Percentiles rank a stretch among this genome's conserved stretches.
Conservation (phyloP, 2,797 vertebrate genomes). For the Enteromius viviparus region DNA sequence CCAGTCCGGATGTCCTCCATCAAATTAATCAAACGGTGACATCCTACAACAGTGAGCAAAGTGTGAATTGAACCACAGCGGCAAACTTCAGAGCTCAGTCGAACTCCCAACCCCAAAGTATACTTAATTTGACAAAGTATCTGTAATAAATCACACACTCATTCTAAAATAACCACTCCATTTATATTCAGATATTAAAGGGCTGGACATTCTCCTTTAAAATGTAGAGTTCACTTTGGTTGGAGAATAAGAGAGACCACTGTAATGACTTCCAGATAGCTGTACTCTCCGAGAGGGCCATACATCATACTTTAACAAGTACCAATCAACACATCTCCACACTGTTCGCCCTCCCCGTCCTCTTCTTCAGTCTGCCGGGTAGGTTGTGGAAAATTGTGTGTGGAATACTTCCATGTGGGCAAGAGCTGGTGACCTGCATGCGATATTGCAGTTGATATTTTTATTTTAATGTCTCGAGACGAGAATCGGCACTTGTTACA, state of each 20-base stretch:
- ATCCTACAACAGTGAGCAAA: constrained; percentile 57
- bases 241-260: constrained; percentile 54
- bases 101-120: constrained; percentile 61
- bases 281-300: constrained; percentile 57
- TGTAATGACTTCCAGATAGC: constrained; percentile 66
- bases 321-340: constrained; percentile 62
- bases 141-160: constrained; percentile 65
- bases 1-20: constrained; percentile 12
- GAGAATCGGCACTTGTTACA: not conserved
- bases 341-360: constrained; percentile 38
- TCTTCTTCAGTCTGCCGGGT: constrained; percentile 4
- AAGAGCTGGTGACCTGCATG: constrained; percentile 11
- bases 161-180: constrained; percentile 65
- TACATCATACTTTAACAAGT: constrained; percentile 66
- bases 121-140: constrained; percentile 68
- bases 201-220: constrained; percentile 61
- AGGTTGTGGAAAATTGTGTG: not conserved
- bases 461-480: not conserved
- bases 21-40: constrained; percentile 61
- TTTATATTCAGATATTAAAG: constrained; percentile 67
- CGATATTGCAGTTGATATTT: constrained; percentile 17
- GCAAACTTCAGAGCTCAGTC: constrained; percentile 60
- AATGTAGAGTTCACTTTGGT: constrained; percentile 62
- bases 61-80: constrained; percentile 59
- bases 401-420: constrained; percentile 16